Percentiles rank a stretch among this genome's conserved stretches.
Conservation (phyloP, 2,113 vertebrate species). For the Pleuronectes platessa region DNA sequence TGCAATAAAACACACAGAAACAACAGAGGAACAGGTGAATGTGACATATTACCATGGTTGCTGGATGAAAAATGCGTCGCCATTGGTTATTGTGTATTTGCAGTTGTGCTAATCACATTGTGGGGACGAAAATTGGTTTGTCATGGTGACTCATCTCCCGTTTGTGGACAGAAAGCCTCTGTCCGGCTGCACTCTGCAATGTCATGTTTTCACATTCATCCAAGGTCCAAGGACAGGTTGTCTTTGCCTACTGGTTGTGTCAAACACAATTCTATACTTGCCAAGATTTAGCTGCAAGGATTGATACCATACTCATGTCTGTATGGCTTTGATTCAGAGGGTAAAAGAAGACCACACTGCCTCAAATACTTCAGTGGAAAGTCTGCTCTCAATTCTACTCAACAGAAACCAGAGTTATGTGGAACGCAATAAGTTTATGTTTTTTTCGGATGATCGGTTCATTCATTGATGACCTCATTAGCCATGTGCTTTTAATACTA, state of each 20-base stretch:
- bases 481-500: no score
- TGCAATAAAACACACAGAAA: slow-evolving; percentile 32
- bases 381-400: slow-evolving; percentile 33
- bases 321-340: not conserved
- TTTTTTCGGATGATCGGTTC: not conserved
- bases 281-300: no score
- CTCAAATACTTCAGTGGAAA: slow-evolving; percentile 3
- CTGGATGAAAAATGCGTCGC: slow-evolving; percentile 12
- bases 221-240: not conserved
- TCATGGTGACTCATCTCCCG: not conserved
- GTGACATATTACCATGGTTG: slow-evolving; percentile 33
- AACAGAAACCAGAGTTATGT: slow-evolving; percentile 52
- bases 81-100: slow-evolving; percentile 1
- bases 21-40: slow-evolving; percentile 19
- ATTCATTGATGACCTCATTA: not conserved
- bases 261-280: not conserved
- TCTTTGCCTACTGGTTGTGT: not conserved
- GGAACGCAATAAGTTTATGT: slow-evolving; percentile 25
- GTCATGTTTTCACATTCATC: not conserved
- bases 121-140: not conserved
- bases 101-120: not conserved
- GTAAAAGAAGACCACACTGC: not conserved
- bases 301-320: no score
- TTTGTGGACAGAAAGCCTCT: not conserved
- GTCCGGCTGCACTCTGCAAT: not conserved